phyloP scores from a whole-genome alignment of 35 echinoderm and acorn worm species.

The Hemicentrotus pulcherrimus region DNA sequence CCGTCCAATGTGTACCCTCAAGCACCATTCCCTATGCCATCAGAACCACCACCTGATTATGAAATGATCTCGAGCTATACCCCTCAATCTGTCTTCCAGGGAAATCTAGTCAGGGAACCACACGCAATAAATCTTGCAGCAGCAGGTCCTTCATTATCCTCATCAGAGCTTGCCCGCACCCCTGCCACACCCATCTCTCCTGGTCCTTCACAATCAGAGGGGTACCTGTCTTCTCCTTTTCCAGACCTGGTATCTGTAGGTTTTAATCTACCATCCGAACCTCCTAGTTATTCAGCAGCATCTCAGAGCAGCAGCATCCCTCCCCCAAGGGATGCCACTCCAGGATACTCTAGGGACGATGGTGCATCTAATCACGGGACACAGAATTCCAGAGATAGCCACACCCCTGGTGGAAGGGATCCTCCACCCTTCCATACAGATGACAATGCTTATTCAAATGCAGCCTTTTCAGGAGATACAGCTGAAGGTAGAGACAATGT shows the following conservation, averaged over 20 bases:
- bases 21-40: background rate
- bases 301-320: background rate
- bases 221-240: background rate
- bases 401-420: background rate
- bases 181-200: background rate
- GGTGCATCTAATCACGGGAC: background rate
- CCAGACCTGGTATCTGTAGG: background rate
- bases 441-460: background rate
- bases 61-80: conserved; percentile 37
- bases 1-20: background rate
- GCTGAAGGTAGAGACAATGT: background rate
- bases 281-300: background rate
- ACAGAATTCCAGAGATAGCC: background rate
- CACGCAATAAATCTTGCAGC: background rate
- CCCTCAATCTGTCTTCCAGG: conserved; percentile 23
- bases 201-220: background rate
- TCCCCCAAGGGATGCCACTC: background rate
- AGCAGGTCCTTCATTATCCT: background rate
- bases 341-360: background rate
- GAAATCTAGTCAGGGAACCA: background rate
- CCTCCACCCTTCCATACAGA: background rate
- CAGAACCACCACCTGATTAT: conserved; percentile 24
- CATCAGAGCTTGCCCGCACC: background rate
- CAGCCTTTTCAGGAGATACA: background rate
- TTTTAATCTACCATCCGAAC: background rate